phyloP scores from a whole-genome alignment of 2,113 vertebrate species.

The Coregonus clupeaformis region DNA sequence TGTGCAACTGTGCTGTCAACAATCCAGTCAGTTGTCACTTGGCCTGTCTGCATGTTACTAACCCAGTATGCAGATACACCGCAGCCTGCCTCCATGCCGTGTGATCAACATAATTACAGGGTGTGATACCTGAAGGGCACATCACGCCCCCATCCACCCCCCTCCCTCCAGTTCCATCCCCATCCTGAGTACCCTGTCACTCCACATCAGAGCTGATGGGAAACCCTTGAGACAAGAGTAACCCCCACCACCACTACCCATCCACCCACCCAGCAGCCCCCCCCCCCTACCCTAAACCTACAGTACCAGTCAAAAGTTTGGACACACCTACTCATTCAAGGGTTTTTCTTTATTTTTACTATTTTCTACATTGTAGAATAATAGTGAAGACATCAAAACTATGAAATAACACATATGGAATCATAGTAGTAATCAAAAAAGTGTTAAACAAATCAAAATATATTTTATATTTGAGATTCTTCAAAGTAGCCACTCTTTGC shows the following conservation, averaged over 20 bases:
- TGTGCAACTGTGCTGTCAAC: constrained; percentile 69
- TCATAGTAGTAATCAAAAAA: too few species aligned
- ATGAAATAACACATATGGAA: too few species aligned
- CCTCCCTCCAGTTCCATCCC: constrained; percentile 39
- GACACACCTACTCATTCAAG: too few species aligned
- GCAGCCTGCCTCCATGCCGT: constrained; percentile 54
- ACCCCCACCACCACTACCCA: constrained; percentile 13
- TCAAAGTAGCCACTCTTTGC: too few species aligned
- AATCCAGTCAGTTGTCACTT: constrained; percentile 56
- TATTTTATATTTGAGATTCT: too few species aligned
- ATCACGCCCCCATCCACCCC: constrained; percentile 15
- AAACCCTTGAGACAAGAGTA: constrained; percentile 29
- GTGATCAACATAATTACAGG: constrained; percentile 79
- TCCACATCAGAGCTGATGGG: constrained; percentile 58
- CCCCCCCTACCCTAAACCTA: constrained; percentile 34
- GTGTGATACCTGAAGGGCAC: constrained; percentile 71
- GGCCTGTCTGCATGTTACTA: constrained; percentile 1
- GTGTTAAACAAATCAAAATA: too few species aligned
- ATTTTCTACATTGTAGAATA: too few species aligned
- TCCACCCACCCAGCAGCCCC: constrained; percentile 14
- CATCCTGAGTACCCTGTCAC: constrained; percentile 63
- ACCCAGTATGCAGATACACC: constrained; percentile 55
- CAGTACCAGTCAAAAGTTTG: too few species aligned
- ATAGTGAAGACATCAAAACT: too few species aligned
- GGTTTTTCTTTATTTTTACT: too few species aligned